These are phyloP conservation scores for Cantharis flavilabris DNA, from an alignment of 2,888 invertebrate genomes.

Conservation along the genomic window DNA sequence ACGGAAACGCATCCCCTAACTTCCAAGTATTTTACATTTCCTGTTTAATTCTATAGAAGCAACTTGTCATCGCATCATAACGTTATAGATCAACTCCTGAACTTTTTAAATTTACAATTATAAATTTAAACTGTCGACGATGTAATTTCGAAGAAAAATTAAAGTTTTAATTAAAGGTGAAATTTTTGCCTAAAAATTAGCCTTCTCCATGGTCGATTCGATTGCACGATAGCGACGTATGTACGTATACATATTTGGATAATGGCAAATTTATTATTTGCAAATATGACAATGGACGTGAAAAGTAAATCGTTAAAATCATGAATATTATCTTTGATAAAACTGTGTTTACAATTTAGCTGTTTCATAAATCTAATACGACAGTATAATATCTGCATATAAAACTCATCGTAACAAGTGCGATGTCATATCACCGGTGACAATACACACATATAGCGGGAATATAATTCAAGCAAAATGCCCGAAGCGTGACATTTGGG, in stretches of 20 bases:
- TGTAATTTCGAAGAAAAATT: neutral
- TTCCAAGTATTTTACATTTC: conserved; percentile 27
- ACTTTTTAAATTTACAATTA: neutral
- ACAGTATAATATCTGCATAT: conserved; percentile 36
- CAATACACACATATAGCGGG: conserved; percentile 38
- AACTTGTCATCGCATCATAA: conserved; percentile 7
- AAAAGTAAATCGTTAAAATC: neutral
- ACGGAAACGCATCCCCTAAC: conserved; percentile 28
- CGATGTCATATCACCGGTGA: conserved; percentile 47
- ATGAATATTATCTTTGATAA: neutral
- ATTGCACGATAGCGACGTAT: neutral
- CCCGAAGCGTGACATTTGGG: conserved; percentile 50
- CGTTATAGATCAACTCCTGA: neutral
- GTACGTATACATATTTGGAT: neutral
- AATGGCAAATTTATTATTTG: neutral
- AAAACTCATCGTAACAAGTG: conserved; percentile 50
- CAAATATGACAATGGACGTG: neutral
- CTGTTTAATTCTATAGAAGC: conserved; percentile 15
- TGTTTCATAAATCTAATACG: conserved; percentile 5
- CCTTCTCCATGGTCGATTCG: neutral
- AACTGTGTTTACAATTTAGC: conserved; percentile 4
- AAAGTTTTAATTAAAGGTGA: neutral
- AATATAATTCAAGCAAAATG: conserved; percentile 48
- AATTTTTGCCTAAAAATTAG: neutral
- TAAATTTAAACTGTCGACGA: neutral